Conservation (phyloP, 2,888 invertebrate genomes). For the Bruchidius siliquastri region DNA sequence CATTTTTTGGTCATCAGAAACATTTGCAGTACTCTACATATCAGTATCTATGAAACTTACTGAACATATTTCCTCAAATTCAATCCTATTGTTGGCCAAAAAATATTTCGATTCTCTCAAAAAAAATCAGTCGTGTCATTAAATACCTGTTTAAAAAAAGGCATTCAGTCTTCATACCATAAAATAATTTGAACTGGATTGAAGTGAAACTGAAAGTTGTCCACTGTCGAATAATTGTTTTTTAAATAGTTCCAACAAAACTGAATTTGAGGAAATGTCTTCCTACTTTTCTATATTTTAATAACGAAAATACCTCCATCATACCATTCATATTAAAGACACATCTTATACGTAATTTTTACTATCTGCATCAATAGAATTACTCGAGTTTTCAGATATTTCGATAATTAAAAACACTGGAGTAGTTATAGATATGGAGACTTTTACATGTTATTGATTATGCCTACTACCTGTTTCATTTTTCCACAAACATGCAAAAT, state of each 20-base stretch:
- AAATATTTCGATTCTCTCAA: no score
- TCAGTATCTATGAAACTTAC: not conserved
- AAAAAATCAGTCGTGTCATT: no score
- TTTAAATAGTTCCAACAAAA: not conserved
- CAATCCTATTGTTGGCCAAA: not conserved
- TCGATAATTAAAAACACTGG: not conserved
- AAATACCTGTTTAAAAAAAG: no score
- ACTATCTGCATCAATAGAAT: not conserved
- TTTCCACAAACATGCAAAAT: no score
- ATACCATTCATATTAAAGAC: not conserved
- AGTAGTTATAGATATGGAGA: not conserved
- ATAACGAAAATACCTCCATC: not conserved
- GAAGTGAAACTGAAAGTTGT: no score
- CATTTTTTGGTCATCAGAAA: not conserved
- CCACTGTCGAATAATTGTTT: no score
- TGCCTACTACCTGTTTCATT: no score
- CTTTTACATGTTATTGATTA: not conserved
- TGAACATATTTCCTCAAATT: not conserved
- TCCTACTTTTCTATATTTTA: not conserved
- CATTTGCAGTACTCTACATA: not conserved
- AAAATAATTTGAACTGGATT: no score
- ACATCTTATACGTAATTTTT: not conserved
- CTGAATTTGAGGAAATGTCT: not conserved
- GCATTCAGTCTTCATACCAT: no score
- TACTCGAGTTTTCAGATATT: not conserved